These are phyloP conservation scores for Drosophila dives DNA, from an alignment of 2,888 invertebrate species.

Conservation along the genomic window DNA sequence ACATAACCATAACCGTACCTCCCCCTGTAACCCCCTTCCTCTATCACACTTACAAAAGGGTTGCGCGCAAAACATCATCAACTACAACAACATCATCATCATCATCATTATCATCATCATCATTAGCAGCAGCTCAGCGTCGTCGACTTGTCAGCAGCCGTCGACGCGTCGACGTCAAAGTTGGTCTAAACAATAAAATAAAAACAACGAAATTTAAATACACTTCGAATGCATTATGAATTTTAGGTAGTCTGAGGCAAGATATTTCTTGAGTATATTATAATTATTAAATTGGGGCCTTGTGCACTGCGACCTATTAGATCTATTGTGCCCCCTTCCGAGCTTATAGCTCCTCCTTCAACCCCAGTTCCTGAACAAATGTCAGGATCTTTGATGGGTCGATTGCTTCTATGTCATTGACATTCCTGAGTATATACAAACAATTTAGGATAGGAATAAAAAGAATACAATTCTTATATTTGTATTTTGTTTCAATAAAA, in stretches of 20 bases:
- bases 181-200: constrained; percentile 45
- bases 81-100: constrained; percentile 14
- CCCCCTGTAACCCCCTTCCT: not conserved
- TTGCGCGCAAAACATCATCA: constrained; percentile 45
- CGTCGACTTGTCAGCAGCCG: constrained; percentile 51
- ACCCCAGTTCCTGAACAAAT: too few species aligned
- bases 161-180: constrained; percentile 52
- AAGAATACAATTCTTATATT: not conserved
- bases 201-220: constrained; percentile 18
- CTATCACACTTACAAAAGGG: constrained; percentile 44
- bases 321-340: too few species aligned
- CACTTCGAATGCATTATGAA: constrained; percentile 5
- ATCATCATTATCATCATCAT: constrained; percentile 30
- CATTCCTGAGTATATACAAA: not conserved
- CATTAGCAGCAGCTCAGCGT: constrained; percentile 50
- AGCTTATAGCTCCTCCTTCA: too few species aligned
- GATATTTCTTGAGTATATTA: too few species aligned
- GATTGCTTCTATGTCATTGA: too few species aligned
- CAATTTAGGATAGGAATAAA: not conserved
- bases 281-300: too few species aligned
- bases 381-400: too few species aligned
- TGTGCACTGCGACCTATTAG: too few species aligned
- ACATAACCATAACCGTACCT: constrained; percentile 22
- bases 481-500: not conserved
- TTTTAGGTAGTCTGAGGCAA: not conserved